Percentiles rank a stretch among this genome's conserved stretches.
phyloP scores from a whole-genome alignment of 1,140 invertebrate genomes.

The Sitodiplosis mosellana region DNA sequence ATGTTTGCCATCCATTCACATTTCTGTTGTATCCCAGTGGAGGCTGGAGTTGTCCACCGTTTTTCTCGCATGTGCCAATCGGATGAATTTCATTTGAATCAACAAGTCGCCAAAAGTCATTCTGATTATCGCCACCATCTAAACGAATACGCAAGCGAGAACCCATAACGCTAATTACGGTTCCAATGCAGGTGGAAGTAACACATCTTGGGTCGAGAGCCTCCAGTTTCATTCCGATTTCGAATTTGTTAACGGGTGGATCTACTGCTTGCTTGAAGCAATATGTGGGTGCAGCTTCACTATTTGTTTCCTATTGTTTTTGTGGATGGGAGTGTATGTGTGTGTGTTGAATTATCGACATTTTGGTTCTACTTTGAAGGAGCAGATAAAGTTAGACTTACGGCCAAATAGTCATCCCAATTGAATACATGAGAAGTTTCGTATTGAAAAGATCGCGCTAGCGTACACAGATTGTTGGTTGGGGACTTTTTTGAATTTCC shows the following conservation, averaged over 20 bases:
- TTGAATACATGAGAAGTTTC: slow-evolving; percentile 65
- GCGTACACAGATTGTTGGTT: slow-evolving; percentile 36
- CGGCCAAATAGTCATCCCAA: slow-evolving; percentile 81
- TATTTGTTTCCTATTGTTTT: slow-evolving; percentile 41
- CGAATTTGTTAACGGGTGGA: slow-evolving; percentile 84
- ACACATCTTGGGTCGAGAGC: slow-evolving; percentile 86
- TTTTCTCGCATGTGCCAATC: slow-evolving; percentile 85
- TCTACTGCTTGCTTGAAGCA: slow-evolving; percentile 80
- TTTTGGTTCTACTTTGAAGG: background rate
- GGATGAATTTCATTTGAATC: slow-evolving; percentile 89
- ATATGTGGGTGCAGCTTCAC: slow-evolving; percentile 56
- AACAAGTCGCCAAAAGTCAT: slow-evolving; percentile 93
- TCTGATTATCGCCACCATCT: slow-evolving; percentile 93
- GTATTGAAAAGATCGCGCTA: slow-evolving; percentile 48
- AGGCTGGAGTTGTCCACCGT: slow-evolving; percentile 79
- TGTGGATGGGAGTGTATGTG: slow-evolving; percentile 21
- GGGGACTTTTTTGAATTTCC: slow-evolving; percentile 23
- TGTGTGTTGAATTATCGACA: slow-evolving; percentile 18
- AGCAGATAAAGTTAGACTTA: slow-evolving; percentile 7
- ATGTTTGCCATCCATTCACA: slow-evolving; percentile 90
- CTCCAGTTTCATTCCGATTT: slow-evolving; percentile 88
- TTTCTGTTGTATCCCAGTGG: slow-evolving; percentile 83
- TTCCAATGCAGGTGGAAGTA: slow-evolving; percentile 91
- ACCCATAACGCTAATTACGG: slow-evolving; percentile 82
- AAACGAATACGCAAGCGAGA: slow-evolving; percentile 72